Conservation (phyloP, 2,888 invertebrate species). For the Microctonus brassicae region DNA sequence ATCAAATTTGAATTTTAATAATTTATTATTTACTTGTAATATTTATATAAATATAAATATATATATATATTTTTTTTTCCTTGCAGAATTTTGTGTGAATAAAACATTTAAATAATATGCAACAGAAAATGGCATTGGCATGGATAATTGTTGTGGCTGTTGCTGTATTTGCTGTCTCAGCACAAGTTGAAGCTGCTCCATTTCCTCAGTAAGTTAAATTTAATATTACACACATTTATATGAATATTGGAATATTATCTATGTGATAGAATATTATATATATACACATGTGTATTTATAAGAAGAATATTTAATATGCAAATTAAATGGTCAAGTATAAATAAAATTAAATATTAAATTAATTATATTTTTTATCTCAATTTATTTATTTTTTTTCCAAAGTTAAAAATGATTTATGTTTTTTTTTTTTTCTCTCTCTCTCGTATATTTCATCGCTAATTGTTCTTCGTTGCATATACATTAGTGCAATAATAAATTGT, state of each 20-base stretch:
- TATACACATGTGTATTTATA: neutral
- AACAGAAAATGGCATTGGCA: conserved; percentile 53
- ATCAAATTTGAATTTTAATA: too few species aligned
- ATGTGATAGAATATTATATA: neutral
- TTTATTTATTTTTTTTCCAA: neutral
- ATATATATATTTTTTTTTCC: conserved; percentile 5
- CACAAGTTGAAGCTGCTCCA: conserved; percentile 55
- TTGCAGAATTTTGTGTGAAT: conserved; percentile 29
- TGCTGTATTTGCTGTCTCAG: conserved; percentile 47
- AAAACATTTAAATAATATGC: conserved; percentile 49
- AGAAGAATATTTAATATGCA: neutral
- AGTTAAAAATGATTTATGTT: neutral
- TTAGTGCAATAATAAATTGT: neutral
- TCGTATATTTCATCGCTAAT: neutral
- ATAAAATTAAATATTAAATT: neutral
- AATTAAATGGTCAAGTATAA: neutral
- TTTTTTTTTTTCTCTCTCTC: neutral
- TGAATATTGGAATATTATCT: neutral
- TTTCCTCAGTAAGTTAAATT: conserved; percentile 52
- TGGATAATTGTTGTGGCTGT: conserved; percentile 55
- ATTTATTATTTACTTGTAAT: too few species aligned
- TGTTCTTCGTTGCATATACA: neutral
- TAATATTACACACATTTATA: neutral
- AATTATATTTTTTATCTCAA: neutral
- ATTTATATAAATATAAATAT: too few species aligned